These are phyloP conservation scores for Petrolisthes manimaculis DNA, from an alignment of 2,888 invertebrate species.

Conservation along the genomic window DNA sequence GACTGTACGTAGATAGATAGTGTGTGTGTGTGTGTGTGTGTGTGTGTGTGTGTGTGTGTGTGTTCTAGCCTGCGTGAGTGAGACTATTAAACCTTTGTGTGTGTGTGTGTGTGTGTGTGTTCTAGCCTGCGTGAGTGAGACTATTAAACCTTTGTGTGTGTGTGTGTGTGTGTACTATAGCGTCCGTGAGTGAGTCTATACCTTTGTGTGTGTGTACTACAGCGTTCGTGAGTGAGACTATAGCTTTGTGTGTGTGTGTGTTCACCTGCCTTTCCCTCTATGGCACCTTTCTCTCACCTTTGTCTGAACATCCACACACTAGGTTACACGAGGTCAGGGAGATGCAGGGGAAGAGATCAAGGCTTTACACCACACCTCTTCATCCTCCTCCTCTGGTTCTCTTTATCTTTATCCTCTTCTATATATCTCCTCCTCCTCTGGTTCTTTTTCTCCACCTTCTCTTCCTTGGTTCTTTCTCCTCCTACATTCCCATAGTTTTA, in stretches of 20 bases:
- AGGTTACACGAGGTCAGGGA: no score
- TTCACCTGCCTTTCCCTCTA: not conserved
- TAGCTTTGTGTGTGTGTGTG: no score
- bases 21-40: no score
- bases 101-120: slow-evolving; percentile 2
- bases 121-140: not conserved
- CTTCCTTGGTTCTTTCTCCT: not conserved
- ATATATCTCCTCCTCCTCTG: not conserved
- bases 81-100: no score
- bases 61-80: no score
- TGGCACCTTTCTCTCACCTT: not conserved
- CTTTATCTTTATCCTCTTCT: not conserved
- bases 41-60: no score
- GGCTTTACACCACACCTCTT: not conserved
- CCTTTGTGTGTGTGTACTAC: not conserved
- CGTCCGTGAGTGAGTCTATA: not conserved
- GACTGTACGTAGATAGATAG: no score
- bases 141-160: not conserved
- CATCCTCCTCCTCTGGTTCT: not conserved
- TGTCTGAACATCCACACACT: no score
- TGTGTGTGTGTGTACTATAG: not conserved
- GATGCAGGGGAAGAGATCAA: not conserved
- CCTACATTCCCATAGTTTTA: not conserved
- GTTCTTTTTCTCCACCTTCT: not conserved
- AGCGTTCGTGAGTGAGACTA: not conserved